Conservation (phyloP, 2,888 invertebrate genomes). For the Nesidiocoris tenuis region DNA sequence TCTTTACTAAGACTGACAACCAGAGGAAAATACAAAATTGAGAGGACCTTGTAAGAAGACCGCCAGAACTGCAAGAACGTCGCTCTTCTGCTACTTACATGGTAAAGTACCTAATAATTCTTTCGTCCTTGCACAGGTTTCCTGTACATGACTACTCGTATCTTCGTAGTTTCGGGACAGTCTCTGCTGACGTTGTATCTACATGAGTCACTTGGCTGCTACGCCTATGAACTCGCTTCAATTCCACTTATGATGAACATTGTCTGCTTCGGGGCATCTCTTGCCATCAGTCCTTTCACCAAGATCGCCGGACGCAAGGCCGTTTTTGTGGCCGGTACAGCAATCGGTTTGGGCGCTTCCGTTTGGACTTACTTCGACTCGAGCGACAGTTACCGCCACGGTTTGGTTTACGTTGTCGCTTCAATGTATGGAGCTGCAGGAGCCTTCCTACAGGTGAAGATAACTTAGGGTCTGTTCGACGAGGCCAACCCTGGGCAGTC, state of each 20-base stretch:
- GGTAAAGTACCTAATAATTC: no score
- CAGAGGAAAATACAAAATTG: no score
- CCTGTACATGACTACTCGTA: constrained; percentile 81
- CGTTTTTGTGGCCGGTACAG: not conserved
- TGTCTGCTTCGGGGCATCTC: constrained; percentile 16
- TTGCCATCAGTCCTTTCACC: not conserved
- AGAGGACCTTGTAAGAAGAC: no score
- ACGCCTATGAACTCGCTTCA: constrained; percentile 25
- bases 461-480: no score
- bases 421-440: constrained; percentile 7
- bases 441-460: constrained; percentile 16
- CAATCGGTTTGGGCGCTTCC: not conserved
- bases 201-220: constrained; percentile 14
- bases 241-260: constrained; percentile 38
- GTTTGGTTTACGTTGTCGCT: constrained; percentile 21
- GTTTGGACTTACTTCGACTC: constrained; percentile 25
- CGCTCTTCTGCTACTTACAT: no score
- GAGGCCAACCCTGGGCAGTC: no score
- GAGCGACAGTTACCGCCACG: constrained; percentile 6
- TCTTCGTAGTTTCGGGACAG: constrained; percentile 82
- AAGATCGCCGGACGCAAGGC: constrained; percentile 20
- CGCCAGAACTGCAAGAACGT: no score
- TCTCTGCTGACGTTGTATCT: constrained; percentile 59
- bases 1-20: no score
- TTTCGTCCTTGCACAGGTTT: constrained; percentile 51